Evolutionary conservation across 2,113 vertebrate species (phyloP), one percentile per base, ranked within the genome.

Genomic region (Cebidichthys violaceus): DNA sequence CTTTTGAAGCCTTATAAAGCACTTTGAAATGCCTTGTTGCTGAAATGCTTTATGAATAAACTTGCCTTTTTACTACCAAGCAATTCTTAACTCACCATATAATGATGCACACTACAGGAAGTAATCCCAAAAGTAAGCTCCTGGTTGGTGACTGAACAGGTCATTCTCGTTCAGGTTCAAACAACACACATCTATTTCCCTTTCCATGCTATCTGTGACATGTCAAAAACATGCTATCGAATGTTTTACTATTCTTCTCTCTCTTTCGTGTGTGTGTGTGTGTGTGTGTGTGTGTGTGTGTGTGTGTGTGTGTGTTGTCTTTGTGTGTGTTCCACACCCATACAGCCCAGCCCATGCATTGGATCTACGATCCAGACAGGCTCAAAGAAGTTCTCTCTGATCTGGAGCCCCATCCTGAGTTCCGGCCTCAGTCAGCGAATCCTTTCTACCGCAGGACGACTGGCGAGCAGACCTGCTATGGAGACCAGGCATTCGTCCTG

Each of bases 281-380:
- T 37, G 13, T 62, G 41, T 77, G 33, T 27, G 39, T 59, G 31
- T 70, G 41, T 80, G 50, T 37, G 13, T 62, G 35, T 77, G 33
- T 27, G 39, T 55, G 31, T 70, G 43, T 80, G 47, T 37, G 13
- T 62, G 41, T 75, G 35, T 27, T 43, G 6, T 43, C 50, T 61
- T 33, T 78, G 41, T 77, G 35, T 27, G 41, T 60, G 31, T 70
- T 22, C 3, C 29, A 39, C 66, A n/a, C 54, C 60, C 57, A 9
- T 68, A 6, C 87, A 95, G 94, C 94, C 70, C 93, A 94, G 83
- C 94, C 94, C n/a, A 92, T 94, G 86, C 94, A 95, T 59, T 95
- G 94, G 94, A 95, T 95, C 39, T 95, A 95, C 87, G 87, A 77
- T 39, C 84, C 77, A 2, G 89, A 93, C 50, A 76, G 29, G 37